phyloP scores from a whole-genome alignment of 2,797 vertebrate genomes.

The Anableps anableps region DNA sequence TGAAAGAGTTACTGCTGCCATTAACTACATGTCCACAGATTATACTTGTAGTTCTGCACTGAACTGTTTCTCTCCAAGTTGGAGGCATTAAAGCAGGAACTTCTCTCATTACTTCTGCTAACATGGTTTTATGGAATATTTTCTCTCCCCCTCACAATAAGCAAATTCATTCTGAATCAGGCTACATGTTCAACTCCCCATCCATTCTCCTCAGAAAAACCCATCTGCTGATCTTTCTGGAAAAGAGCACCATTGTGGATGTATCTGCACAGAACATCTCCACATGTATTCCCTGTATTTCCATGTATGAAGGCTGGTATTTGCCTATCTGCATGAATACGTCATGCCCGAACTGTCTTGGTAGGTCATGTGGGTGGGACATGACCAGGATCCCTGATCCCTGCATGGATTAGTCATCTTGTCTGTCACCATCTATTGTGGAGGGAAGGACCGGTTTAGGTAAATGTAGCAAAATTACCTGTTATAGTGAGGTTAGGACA shows the following conservation, averaged over 20 bases:
- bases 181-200: conserved; percentile 11
- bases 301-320: conserved; percentile 45
- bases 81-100: neutral
- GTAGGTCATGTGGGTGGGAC: conserved; percentile 53
- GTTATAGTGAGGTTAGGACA: neutral
- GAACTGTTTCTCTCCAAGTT: neutral
- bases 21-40: neutral
- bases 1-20: neutral
- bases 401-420: conserved; percentile 32
- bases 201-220: neutral
- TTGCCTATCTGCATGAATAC: conserved; percentile 47
- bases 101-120: neutral
- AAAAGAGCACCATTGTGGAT: conserved; percentile 19
- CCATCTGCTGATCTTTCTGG: neutral
- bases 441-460: conserved; percentile 15
- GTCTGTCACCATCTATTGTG: conserved; percentile 35
- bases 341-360: conserved; percentile 40
- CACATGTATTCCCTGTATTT: conserved; percentile 41
- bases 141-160: neutral
- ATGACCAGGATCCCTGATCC: conserved; percentile 20
- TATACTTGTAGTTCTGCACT: neutral
- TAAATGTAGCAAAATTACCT: conserved; percentile 2
- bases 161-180: neutral
- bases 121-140: neutral
- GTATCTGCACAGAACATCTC: conserved; percentile 29